Base-by-base conservation (phyloP, 1,140 invertebrate genomes). In the Zelostemma sp. region DNA sequence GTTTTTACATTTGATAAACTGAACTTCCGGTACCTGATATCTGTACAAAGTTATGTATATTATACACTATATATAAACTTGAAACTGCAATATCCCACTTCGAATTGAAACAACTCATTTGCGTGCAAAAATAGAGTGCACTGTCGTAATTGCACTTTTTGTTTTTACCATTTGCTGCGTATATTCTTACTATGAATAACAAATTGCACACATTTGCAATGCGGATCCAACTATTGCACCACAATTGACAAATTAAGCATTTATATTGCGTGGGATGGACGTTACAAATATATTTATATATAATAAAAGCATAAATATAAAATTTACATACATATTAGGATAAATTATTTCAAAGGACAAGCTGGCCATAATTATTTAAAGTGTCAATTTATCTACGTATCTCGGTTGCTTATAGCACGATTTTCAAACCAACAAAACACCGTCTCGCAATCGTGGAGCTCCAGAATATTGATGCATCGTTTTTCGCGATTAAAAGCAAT, bases 221-320 rank as follows among this genome's bases (percentile, higher is more conserved):
- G 25, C 15, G 45, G 40, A 33, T 21, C 43, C 38, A 53, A 61
- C 49, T 61, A 49, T 61, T 16, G 51, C 56, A 31, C 8, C 17
- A 17, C 38, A 53, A 53, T 46, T 6, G 6, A n/a, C 3, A 35
- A 35, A 6, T 11, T 8, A 31, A 54, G 25, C 38, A 28, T 48
- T 56, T 11, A n/a, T 55, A 56, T 55, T 33, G 14, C 33, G 16
- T 48, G 55, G 15, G 33, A 38, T 57, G 38, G 14, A 48, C 21
- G 14, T 25, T 55, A 16, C 14, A 6, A 35, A 56, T 25, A n/a
- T 19, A 43, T 41, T 28, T 49, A 48, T 62, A 55, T 8, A 55
- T 38, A 38, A 46, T 31, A 12, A 14, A 28, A 40, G n/a, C 47
- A 61, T 47, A 53, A 15, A 59, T 28, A 57, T 49, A 50, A 41